Percentiles rank a stretch among this genome's conserved stretches.
These are phyloP conservation scores for Sebastes iracundus DNA, from an alignment of 2,797 vertebrate genomes.

Conservation along the genomic window DNA sequence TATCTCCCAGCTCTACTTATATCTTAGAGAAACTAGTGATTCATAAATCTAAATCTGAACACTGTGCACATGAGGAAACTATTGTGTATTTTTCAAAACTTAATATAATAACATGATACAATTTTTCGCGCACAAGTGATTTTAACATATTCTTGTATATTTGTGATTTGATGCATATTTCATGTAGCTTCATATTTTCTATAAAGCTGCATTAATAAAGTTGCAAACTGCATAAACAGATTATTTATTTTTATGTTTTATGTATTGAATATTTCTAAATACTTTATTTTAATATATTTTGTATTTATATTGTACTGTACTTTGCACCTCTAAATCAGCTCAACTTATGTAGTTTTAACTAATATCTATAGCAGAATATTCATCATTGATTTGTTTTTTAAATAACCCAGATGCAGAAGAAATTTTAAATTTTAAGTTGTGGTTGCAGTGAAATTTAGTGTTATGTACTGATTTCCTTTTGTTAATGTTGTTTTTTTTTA, in stretches of 20 bases:
- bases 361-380: not conserved
- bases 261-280: not conserved
- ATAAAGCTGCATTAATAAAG: not conserved
- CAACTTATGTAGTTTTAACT: not conserved
- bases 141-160: not conserved
- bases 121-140: not conserved
- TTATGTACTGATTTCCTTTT: not conserved
- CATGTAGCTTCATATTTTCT: not conserved
- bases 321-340: not conserved
- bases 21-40: not conserved
- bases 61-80: not conserved
- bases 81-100: rapidly evolving
- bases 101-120: not conserved
- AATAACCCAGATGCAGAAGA: not conserved
- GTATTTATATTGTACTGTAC: not conserved
- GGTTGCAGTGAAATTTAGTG: not conserved
- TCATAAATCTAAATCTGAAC: not conserved
- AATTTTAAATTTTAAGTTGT: not conserved
- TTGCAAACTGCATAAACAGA: not conserved
- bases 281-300: not conserved
- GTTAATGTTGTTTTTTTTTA: not conserved
- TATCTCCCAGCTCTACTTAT: no score
- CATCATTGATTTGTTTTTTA: not conserved
- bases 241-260: not conserved
- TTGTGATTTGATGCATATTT: not conserved